Base-by-base conservation (phyloP, 2,113 vertebrate genomes). In the Pachycephala philippinensis region DNA sequence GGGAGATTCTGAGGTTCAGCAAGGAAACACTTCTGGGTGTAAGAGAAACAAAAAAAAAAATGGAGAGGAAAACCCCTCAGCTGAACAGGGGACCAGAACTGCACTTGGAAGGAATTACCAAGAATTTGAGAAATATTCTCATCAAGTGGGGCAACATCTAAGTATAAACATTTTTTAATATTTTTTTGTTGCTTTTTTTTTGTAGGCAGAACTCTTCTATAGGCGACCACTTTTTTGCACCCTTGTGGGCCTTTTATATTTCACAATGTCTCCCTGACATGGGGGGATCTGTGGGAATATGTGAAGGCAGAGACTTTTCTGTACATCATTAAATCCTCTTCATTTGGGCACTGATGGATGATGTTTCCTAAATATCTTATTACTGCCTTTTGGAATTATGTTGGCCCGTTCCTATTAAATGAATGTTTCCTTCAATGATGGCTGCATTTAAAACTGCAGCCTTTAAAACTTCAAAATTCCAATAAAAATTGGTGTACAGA, bases 201-300 rank as follows among this genome's bases (percentile, higher is more conserved):
- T 84, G 6, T 27, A n/a, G 31, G 20, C 19, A 88, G 45, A 71
- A 2, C 19, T 81, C 53, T 53, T 24, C 37, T 52, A 1, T 19
- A 26, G 10, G 65, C 65, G 7, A 39, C 37, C 23, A 19, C 13
- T 8, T 74, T 35, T 59, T 39, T 39, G 28, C 19, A 45, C 4
- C 13, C 8, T 50, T 63, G 4, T 65, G 35, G 23, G 4, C n/a
- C 12, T 83, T 86, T 57, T 59, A 0, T 50, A 15, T 77, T 77
- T 87, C 28, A 40, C 7, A 35, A 0, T 15, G 19, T 57, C 23
- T 70, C 20, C 22, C 28, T 89, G 42, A 31, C 0, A 0, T 33
- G 33, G 22, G 33, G 3, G 7, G 21, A 39, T 72, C 16, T 52
- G n/a, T 40, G 33, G 26, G 21, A 44, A 20, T 64, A 47, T 68